phyloP scores from a whole-genome alignment of 2,797 vertebrate genomes.

The Ciconia nigra region DNA sequence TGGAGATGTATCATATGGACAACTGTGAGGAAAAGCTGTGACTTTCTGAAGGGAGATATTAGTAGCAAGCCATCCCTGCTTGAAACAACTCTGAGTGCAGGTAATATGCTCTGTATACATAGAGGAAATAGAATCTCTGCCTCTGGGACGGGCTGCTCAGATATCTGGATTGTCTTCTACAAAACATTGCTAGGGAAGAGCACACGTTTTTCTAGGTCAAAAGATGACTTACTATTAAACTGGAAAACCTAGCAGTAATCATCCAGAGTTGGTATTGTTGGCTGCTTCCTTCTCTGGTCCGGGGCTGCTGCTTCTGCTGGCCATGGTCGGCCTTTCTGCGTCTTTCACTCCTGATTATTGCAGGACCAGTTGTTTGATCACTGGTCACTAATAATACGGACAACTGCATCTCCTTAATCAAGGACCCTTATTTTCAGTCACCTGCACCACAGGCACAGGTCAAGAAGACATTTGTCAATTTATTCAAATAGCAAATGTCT shows the following conservation, averaged over 20 bases:
- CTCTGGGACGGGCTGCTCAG: fast-evolving
- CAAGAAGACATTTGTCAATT: background rate
- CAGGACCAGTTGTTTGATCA: background rate
- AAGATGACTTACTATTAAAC: background rate
- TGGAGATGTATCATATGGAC: background rate
- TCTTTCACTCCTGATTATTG: background rate
- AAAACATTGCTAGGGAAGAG: background rate
- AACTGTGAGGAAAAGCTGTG: background rate
- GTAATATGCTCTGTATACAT: background rate
- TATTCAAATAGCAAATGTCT: background rate
- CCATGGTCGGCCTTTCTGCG: fast-evolving
- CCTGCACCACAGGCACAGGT: background rate
- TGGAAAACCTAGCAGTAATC: background rate
- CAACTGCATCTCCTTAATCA: background rate
- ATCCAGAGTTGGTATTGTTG: background rate
- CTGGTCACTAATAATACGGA: background rate
- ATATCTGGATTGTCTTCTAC: background rate
- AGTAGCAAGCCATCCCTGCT: background rate
- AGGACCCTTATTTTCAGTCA: background rate
- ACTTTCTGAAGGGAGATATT: background rate
- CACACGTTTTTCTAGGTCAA: background rate
- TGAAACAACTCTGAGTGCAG: background rate
- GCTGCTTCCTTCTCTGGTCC: background rate
- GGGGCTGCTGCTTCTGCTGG: background rate
- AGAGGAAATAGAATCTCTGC: fast-evolving